A percentile compares a stretch with the other conserved stretches of the same genome.
Evolutionary conservation across 53 echinoderm and acorn worm species (phyloP).

Genomic region (Astropecten irregularis): DNA sequence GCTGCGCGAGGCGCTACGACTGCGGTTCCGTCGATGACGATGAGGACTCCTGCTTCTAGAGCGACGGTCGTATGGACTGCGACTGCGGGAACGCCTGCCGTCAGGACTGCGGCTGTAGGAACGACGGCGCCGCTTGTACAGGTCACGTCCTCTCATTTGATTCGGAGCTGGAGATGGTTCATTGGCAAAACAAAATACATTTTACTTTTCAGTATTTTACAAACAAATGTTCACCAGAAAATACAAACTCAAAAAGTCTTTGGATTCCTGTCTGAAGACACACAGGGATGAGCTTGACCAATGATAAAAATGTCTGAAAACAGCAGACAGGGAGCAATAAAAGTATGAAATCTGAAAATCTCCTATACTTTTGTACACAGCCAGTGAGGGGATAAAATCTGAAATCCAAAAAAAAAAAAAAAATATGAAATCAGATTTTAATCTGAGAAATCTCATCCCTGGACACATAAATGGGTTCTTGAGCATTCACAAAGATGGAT

Average conservation of each 20-base stretch:
- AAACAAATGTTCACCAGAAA: not conserved
- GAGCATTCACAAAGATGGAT: no score
- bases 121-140: conserved; percentile 38
- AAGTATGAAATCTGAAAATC: no score
- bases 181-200: no score
- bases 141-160: conserved; percentile 84
- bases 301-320: no score
- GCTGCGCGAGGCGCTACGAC: conserved; percentile 8
- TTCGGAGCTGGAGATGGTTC: conserved; percentile 67
- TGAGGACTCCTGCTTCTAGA: conserved; percentile 25
- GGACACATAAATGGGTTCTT: no score
- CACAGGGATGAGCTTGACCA: not conserved
- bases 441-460: no score
- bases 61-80: conserved; percentile 49
- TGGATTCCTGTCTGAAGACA: not conserved
- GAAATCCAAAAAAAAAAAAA: no score
- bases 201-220: not conserved
- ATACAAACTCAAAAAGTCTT: not conserved
- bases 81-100: conserved; percentile 70
- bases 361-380: no score
- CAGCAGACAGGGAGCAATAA: not conserved
- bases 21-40: conserved; percentile 4
- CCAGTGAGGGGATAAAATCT: no score
- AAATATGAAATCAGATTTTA: no score
- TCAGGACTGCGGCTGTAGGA: conserved; percentile 41